phyloP scores from a whole-genome alignment of 1,140 invertebrate genomes.

The Atta texana region DNA sequence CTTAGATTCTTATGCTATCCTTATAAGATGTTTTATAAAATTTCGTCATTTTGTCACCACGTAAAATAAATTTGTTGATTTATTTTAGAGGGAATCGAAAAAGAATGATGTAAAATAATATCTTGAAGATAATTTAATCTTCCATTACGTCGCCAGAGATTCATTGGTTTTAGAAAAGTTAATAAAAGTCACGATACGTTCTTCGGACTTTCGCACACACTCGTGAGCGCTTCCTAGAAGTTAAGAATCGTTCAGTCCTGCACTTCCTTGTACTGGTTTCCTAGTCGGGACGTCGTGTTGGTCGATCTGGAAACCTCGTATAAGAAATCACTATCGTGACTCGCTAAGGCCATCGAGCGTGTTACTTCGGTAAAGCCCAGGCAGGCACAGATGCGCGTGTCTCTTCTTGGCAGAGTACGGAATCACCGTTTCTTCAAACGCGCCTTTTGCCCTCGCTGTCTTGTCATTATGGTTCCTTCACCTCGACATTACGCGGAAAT shows the following conservation, averaged over 20 bases:
- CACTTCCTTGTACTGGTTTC: constrained; percentile 79
- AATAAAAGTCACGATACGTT: constrained; percentile 59
- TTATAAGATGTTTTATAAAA: neutral
- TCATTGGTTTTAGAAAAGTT: neutral
- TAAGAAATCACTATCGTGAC: constrained; percentile 77
- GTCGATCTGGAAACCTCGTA: constrained; percentile 74
- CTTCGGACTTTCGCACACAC: constrained; percentile 55
- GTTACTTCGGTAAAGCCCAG: constrained; percentile 72
- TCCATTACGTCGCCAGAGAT: neutral
- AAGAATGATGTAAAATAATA: neutral
- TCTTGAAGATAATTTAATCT: constrained; percentile 3
- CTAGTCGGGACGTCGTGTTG: constrained; percentile 74
- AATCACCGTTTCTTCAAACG: constrained; percentile 76
- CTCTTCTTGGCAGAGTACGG: constrained; percentile 73
- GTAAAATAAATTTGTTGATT: constrained; percentile 1
- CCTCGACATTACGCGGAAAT: constrained; percentile 68
- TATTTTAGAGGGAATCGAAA: neutral
- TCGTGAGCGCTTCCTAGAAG: constrained; percentile 72
- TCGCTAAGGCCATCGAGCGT: constrained; percentile 77
- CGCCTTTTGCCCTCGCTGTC: constrained; percentile 47
- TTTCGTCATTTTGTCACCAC: neutral
- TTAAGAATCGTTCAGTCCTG: constrained; percentile 63
- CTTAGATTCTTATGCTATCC: too few species aligned
- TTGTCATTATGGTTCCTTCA: constrained; percentile 76
- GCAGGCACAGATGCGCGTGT: constrained; percentile 76